These are phyloP conservation scores for Platycnemis pennipes DNA, from an alignment of 2,888 invertebrate genomes.

Conservation along the genomic window DNA sequence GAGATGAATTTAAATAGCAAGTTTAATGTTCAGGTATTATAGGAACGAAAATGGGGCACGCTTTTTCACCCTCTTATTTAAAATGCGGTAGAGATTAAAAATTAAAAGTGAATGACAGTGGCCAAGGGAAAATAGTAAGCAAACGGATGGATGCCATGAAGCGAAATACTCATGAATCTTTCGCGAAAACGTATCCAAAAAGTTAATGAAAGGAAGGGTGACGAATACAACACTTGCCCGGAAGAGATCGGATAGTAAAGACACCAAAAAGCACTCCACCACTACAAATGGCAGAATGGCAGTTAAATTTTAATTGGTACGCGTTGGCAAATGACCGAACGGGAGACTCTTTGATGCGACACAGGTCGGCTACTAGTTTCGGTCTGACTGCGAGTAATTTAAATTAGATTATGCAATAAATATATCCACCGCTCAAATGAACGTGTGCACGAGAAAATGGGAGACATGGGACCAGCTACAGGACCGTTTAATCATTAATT, in stretches of 20 bases:
- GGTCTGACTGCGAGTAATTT: not conserved
- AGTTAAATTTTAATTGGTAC: not conserved
- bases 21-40: too few species aligned
- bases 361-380: not conserved
- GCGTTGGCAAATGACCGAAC: not conserved
- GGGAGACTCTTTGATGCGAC: not conserved
- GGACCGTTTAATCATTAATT: not conserved
- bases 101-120: too few species aligned
- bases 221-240: not conserved
- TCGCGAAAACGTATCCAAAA: not conserved
- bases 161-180: not conserved
- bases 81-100: too few species aligned
- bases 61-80: too few species aligned
- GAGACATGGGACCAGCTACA: not conserved
- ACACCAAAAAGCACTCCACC: not conserved
- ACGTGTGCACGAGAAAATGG: not conserved
- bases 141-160: not conserved
- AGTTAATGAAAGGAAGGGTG: not conserved
- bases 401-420: not conserved
- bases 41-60: too few species aligned
- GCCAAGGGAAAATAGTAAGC: not conserved
- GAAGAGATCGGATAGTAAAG: not conserved
- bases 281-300: not conserved
- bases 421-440: not conserved
- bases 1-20: too few species aligned